Percentiles rank a stretch among this genome's conserved stretches.
phyloP scores from a whole-genome alignment of 2,888 invertebrate species.

The Hydraecia micacea region DNA sequence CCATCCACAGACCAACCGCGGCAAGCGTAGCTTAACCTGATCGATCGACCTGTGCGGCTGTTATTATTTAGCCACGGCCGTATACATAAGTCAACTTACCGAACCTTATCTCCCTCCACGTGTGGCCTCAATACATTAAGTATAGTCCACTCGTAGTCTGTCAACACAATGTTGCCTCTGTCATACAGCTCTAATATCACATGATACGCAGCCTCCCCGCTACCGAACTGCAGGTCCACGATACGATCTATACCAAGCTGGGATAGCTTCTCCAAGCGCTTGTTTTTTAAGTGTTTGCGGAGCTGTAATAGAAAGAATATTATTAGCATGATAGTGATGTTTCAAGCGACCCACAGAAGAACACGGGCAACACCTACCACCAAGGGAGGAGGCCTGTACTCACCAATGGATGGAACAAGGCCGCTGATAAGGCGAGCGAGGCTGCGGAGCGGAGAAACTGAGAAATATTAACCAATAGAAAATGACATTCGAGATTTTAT shows the following conservation, averaged over 20 bases:
- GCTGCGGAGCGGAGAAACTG: no score
- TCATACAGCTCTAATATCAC: conserved; percentile 98
- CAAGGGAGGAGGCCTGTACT: no score
- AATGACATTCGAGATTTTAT: no score
- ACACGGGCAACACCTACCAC: no score
- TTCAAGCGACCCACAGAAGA: no score
- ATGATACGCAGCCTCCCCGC: conserved; percentile 97
- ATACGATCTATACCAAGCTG: conserved; percentile 98
- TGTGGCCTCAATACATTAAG: conserved; percentile 98
- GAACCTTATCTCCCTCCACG: conserved; percentile 96
- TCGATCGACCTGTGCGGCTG: no score
- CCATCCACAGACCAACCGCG: no score
- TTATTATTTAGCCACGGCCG: no score
- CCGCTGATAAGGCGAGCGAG: no score
- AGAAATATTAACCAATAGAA: no score
- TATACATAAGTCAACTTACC: conserved; percentile 78
- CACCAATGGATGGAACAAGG: no score
- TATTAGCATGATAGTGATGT: background rate
- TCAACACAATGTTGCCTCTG: conserved; percentile 98
- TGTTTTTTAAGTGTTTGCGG: conserved; percentile 98
- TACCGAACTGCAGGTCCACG: conserved; percentile 98
- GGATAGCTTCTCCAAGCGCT: conserved; percentile 95
- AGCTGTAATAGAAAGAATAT: conserved; percentile 89
- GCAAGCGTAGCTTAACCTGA: no score
- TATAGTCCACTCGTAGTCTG: conserved; percentile 97